Base-by-base conservation (phyloP, 2,888 invertebrate genomes). In the Nymphalis c-album region DNA sequence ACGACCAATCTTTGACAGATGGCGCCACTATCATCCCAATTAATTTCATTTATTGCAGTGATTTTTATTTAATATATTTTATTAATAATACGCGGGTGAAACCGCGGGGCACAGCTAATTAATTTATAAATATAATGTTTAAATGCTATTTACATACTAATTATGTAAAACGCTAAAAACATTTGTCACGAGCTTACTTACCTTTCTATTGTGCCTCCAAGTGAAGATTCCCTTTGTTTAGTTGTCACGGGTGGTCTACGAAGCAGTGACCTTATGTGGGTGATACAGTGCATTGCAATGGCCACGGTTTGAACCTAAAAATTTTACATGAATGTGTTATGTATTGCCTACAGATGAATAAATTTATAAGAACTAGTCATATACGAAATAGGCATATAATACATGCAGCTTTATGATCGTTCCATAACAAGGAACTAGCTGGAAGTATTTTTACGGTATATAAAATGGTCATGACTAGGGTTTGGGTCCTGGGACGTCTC, bases 261-360 rank as follows among this genome's bases (percentile, higher is more conserved):
- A 22, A 86, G 68, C 59, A 90, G 67, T 18, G 77, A 73, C 13
- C 77, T 26, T 2, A 89, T 74, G 71, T 91, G 91, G 3, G 73
- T 75, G 47, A 88, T 71, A 60, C 86, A 84, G 70, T 91, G 91
- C 18, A 85, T 40, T 0, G 88, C 82, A 0, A 81, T 75, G 6
- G 81, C 79, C 6, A 88, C 78, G 10, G 81, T 69, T 60, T 81
- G 78, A 1, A 90, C 80, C 91, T 91, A 62, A 64, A n/a, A 48
- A 62, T 47, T 1, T 50, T 6, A 59, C 16, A 59, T 5, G n/a
- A 16, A 16, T 26, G 10, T n/a, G 18, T 60, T 18, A 46, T 8
- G 8, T 0, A 40, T 26, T 8, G 18, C n/a, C 40, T 40, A 57
- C 40, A 6, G 17, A 48, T 40, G 40, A 57, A 35, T 40, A 18